These are phyloP conservation scores for Habropoda laboriosa DNA, from an alignment of 1,140 invertebrate genomes.

Conservation along the genomic window DNA sequence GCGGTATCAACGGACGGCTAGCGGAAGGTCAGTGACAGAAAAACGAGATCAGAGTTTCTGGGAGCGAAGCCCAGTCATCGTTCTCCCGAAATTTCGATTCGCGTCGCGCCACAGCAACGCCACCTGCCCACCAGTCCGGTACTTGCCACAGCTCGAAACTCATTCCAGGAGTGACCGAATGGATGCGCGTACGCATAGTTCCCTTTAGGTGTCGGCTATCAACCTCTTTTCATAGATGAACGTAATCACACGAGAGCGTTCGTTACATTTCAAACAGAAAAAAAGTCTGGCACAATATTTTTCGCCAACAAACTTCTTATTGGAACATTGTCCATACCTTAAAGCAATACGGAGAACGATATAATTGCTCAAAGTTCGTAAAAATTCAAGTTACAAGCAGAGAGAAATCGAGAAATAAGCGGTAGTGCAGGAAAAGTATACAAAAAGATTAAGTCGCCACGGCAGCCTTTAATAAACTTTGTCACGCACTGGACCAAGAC, in stretches of 20 bases:
- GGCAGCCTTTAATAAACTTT: slow-evolving; percentile 19
- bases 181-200: slow-evolving; percentile 42
- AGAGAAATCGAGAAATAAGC: background rate
- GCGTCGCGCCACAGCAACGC: background rate
- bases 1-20: background rate
- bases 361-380: background rate
- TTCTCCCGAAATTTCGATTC: slow-evolving; percentile 51
- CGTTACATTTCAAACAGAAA: background rate
- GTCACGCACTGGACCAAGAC: slow-evolving; percentile 5
- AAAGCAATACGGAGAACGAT: background rate
- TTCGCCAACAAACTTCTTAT: background rate
- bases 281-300: background rate
- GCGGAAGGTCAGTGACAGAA: slow-evolving; percentile 65
- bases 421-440: background rate
- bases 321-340: too few species aligned
- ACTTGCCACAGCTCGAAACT: slow-evolving; percentile 12
- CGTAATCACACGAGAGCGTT: background rate
- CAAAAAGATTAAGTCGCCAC: slow-evolving; percentile 6
- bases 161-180: slow-evolving; percentile 47
- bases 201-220: slow-evolving; percentile 7
- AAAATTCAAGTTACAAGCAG: background rate
- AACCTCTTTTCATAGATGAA: background rate
- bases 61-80: slow-evolving; percentile 55
- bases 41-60: slow-evolving; percentile 42
- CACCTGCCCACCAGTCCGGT: background rate